phyloP scores from a whole-genome alignment of 2,113 vertebrate genomes.

The Craseonycteris thonglongyai region DNA sequence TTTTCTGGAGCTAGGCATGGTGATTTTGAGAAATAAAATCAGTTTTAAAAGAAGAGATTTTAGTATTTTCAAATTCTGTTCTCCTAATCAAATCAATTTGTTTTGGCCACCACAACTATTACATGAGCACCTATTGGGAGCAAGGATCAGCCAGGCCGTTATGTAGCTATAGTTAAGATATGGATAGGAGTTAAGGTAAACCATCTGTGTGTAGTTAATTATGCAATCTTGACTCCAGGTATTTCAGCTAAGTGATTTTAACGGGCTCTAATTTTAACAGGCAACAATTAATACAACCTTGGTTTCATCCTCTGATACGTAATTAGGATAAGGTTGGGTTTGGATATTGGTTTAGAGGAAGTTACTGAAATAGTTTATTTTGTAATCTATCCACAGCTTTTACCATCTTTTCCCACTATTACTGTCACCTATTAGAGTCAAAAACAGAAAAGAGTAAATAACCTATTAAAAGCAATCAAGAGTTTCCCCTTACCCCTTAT shows the following conservation, averaged over 20 bases:
- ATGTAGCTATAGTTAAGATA: background rate
- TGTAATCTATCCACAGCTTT: background rate
- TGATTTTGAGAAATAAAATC: conserved; percentile 32
- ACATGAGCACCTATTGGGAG: background rate
- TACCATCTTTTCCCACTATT: background rate
- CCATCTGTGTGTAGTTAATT: background rate
- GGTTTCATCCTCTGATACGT: background rate
- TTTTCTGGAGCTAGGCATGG: conserved; percentile 29
- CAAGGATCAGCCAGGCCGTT: background rate
- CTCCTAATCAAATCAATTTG: conserved; percentile 22
- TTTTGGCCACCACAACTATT: background rate
- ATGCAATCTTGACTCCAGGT: background rate
- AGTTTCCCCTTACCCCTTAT: background rate
- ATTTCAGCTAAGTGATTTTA: background rate
- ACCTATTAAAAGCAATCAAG: background rate
- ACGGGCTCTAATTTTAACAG: background rate
- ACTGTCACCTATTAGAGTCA: background rate
- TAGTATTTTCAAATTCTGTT: conserved; percentile 24
- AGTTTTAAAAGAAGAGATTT: conserved; percentile 5
- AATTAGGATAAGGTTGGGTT: background rate
- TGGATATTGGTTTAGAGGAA: background rate
- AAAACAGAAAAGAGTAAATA: background rate
- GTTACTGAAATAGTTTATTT: background rate
- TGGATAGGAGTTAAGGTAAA: background rate
- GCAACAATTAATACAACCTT: background rate